These are phyloP conservation scores for Netelia virgata DNA, from an alignment of 2,888 invertebrate species.

Conservation along the genomic window DNA sequence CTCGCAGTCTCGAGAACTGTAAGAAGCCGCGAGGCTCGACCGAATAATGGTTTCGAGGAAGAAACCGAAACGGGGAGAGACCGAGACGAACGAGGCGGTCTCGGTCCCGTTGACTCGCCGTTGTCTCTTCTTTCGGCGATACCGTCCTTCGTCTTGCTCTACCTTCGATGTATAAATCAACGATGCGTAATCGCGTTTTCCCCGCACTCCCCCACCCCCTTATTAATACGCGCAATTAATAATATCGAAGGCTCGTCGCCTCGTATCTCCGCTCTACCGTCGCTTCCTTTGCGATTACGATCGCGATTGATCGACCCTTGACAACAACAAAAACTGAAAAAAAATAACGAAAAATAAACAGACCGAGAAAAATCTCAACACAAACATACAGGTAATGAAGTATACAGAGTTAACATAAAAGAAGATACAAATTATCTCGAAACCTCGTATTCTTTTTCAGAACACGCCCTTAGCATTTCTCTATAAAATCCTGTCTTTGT, in stretches of 20 bases:
- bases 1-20: conserved; percentile 28
- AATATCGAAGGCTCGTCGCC: conserved; percentile 53
- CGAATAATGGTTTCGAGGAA: conserved; percentile 69
- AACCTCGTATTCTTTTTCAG: no score
- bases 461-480: no score
- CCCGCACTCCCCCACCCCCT: not conserved
- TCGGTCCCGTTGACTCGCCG: conserved; percentile 59
- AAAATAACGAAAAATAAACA: not conserved
- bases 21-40: conserved; percentile 57
- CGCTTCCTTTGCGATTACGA: conserved; percentile 42
- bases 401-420: no score
- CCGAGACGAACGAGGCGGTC: conserved; percentile 45
- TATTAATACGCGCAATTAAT: conserved; percentile 51
- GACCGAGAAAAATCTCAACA: not conserved
- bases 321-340: conserved; percentile 2
- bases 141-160: conserved; percentile 21
- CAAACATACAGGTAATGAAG: conserved; percentile 21
- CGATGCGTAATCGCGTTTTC: conserved; percentile 57
- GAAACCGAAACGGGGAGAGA: conserved; percentile 23
- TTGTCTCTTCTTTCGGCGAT: conserved; percentile 20
- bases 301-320: conserved; percentile 24
- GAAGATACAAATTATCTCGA: no score
- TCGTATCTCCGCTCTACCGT: conserved; percentile 30
- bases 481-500: not conserved
- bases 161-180: conserved; percentile 64